Evolutionary conservation across 2,888 invertebrate species (phyloP).

Genomic region (Amiota minor): DNA sequence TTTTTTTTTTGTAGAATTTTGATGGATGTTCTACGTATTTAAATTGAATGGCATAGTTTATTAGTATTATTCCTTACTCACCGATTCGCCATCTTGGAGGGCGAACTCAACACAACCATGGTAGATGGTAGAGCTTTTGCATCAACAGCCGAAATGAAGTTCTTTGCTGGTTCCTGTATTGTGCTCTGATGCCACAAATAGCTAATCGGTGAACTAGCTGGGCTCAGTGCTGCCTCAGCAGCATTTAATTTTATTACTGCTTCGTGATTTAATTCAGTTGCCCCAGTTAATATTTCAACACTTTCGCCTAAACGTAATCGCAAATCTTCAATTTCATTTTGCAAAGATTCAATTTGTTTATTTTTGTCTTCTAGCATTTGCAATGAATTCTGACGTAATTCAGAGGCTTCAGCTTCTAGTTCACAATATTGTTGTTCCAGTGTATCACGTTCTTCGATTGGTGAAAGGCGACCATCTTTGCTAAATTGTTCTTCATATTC

Average conservation of each 20-base stretch:
- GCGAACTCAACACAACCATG: slow-evolving; percentile 51
- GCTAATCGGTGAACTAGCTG: slow-evolving; percentile 74
- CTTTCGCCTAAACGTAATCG: slow-evolving; percentile 70
- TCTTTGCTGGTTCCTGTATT: slow-evolving; percentile 71
- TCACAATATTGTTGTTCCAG: slow-evolving; percentile 83
- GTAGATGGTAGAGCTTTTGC: slow-evolving; percentile 37
- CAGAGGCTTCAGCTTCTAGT: slow-evolving; percentile 81
- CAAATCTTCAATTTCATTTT: slow-evolving; percentile 74
- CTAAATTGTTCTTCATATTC: slow-evolving; percentile 86
- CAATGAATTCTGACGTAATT: slow-evolving; percentile 75
- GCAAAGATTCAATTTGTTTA: slow-evolving; percentile 76
- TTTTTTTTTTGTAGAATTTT: neutral
- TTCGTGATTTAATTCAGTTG: slow-evolving; percentile 64
- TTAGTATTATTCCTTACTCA: slow-evolving; percentile 48
- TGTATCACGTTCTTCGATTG: slow-evolving; percentile 84
- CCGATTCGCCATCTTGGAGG: slow-evolving; percentile 57
- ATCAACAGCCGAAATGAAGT: slow-evolving; percentile 60
- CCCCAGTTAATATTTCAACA: slow-evolving; percentile 70
- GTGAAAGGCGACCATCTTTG: slow-evolving; percentile 78
- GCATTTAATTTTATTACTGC: slow-evolving; percentile 50
- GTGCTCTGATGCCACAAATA: slow-evolving; percentile 75
- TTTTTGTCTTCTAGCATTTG: slow-evolving; percentile 76
- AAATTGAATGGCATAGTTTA: no score
- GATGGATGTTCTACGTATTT: no score
- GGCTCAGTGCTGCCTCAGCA: slow-evolving; percentile 59